phyloP scores from a whole-genome alignment of 2,797 vertebrate species.

The Chelonia mydas region DNA sequence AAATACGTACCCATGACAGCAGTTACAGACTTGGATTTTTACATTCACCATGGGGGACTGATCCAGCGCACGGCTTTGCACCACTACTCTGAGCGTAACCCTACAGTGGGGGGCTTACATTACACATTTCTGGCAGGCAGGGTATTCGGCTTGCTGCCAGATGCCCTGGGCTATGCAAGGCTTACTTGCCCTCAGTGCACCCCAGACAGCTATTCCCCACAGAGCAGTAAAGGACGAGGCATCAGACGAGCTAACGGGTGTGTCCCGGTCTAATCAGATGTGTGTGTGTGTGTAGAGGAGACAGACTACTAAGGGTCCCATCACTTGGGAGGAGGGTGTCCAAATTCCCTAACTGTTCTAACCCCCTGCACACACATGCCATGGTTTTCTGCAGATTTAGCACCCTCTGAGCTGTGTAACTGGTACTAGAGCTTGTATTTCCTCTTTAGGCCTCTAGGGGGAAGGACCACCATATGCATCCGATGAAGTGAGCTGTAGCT shows the following conservation, averaged over 20 bases:
- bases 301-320: not conserved
- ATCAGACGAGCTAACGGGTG: not conserved
- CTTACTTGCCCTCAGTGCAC: not conserved
- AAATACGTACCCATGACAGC: not conserved
- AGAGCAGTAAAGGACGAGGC: not conserved
- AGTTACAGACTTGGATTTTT: not conserved
- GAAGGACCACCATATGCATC: not conserved
- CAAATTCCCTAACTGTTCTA: no score
- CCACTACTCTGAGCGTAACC: no score
- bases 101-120: not conserved
- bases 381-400: no score
- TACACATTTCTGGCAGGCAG: not conserved
- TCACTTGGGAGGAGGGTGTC: not conserved
- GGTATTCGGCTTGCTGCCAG: not conserved
- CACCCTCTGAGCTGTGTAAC: no score
- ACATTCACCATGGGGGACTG: not conserved
- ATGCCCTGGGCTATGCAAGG: not conserved
- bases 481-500: no score
- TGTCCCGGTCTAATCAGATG: fast-evolving
- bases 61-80: not conserved
- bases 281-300: not conserved
- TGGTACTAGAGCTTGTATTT: not conserved
- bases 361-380: fast-evolving
- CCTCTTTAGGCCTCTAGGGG: fast-evolving
- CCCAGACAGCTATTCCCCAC: fast-evolving